A percentile compares a stretch with the other conserved stretches of the same genome.
phyloP scores from a whole-genome alignment of 1,140 invertebrate genomes.

The Drosophila nigromelanica region DNA sequence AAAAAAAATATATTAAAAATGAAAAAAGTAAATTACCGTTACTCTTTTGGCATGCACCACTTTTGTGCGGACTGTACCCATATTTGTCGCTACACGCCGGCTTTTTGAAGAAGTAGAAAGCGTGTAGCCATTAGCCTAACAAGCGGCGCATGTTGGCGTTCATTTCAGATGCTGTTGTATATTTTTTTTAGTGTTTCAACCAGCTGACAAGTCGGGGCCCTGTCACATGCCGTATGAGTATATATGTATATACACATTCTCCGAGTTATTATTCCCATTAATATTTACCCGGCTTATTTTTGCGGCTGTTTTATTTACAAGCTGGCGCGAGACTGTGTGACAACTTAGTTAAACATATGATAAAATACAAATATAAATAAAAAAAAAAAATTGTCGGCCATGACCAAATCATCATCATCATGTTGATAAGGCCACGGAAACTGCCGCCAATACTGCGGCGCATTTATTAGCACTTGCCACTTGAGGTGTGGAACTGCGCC shows the following conservation, averaged over 20 bases:
- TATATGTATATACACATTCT: constrained; percentile 8
- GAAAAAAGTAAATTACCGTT: neutral
- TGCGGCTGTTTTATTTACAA: constrained; percentile 68
- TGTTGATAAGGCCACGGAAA: constrained; percentile 38
- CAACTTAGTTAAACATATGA: constrained; percentile 50
- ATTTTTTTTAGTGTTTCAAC: constrained; percentile 24
- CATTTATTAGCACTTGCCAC: constrained; percentile 46
- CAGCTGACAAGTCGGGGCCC: constrained; percentile 52
- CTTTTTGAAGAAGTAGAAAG: constrained; percentile 63
- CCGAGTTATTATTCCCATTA: constrained; percentile 11
- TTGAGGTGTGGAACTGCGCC: constrained; percentile 18
- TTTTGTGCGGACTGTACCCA: constrained; percentile 31
- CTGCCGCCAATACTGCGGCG: constrained; percentile 15
- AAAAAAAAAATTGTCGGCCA: constrained; percentile 17
- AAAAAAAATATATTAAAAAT: no score
- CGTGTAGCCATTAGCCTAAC: constrained; percentile 72
- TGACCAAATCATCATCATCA: constrained; percentile 34
- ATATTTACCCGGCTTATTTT: constrained; percentile 69
- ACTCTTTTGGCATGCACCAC: constrained; percentile 22
- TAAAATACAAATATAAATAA: constrained; percentile 18
- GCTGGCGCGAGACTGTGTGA: constrained; percentile 45
- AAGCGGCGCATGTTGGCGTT: constrained; percentile 58
- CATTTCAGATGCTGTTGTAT: constrained; percentile 24
- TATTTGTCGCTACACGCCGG: neutral
- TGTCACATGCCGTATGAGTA: constrained; percentile 58